Conservation (phyloP, 1,140 invertebrate genomes). For the Galleria mellonella region DNA sequence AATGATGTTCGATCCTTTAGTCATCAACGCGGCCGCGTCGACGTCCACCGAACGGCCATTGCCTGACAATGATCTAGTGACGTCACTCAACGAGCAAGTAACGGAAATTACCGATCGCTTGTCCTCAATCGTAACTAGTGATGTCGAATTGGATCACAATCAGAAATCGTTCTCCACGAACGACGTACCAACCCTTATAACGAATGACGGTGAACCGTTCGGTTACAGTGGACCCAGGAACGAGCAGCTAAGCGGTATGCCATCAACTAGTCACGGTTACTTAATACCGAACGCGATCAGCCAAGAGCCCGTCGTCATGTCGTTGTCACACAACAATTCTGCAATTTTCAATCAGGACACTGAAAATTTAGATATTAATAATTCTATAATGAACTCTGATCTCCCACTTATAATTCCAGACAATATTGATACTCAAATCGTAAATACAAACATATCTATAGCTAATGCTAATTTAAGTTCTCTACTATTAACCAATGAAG, state of each 20-base stretch:
- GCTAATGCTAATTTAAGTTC: constrained; percentile 81
- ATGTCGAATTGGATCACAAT: constrained; percentile 50
- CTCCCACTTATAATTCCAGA: constrained; percentile 49
- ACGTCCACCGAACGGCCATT: constrained; percentile 49
- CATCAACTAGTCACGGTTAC: constrained; percentile 75
- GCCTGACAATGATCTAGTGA: constrained; percentile 63
- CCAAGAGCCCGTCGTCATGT: constrained; percentile 64
- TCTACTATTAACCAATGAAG: constrained; percentile 74
- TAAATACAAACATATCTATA: constrained; percentile 75
- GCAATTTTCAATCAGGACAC: constrained; percentile 60
- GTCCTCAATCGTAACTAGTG: constrained; percentile 52
- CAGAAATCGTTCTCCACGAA: constrained; percentile 65
- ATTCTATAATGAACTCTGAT: constrained; percentile 37
- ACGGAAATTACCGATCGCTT: constrained; percentile 67
- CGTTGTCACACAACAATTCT: constrained; percentile 63
- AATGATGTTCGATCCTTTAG: constrained; percentile 70
- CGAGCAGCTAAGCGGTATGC: constrained; percentile 58
- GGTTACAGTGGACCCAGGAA: constrained; percentile 45
- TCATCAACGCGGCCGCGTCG: constrained; percentile 52
- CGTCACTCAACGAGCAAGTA: constrained; percentile 67
- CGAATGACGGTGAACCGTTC: constrained; percentile 36
- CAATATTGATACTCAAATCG: constrained; percentile 60
- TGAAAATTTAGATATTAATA: constrained; percentile 28
- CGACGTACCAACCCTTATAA: constrained; percentile 57
- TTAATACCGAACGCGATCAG: constrained; percentile 75